Evolutionary conservation across 2,888 invertebrate species (phyloP).

Genomic region (Campoplex capitator): DNA sequence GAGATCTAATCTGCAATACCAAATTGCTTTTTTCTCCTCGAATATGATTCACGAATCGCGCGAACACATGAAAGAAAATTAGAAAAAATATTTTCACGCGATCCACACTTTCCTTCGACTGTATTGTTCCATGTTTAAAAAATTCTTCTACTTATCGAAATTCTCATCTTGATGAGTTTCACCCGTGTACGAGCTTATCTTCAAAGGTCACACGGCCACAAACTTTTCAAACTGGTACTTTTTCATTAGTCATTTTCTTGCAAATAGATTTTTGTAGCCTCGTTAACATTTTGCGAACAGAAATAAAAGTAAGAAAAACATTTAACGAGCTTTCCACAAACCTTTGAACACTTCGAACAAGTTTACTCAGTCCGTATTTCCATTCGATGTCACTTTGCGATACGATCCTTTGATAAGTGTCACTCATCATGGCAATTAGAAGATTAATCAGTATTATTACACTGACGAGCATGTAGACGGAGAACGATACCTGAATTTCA

Average conservation of each 20-base stretch:
- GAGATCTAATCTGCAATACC: neutral
- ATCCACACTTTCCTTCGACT: neutral
- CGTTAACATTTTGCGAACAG: neutral
- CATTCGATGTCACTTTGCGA: constrained; percentile 92
- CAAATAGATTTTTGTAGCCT: neutral
- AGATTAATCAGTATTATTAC: constrained; percentile 99
- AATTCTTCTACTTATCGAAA: constrained; percentile 37
- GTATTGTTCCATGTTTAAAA: neutral
- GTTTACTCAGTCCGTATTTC: constrained; percentile 91
- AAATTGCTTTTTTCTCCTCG: neutral
- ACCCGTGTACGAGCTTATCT: constrained; percentile 1
- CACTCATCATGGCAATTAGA: constrained; percentile 99
- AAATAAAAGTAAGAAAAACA: neutral
- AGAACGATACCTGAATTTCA: constrained; percentile 88
- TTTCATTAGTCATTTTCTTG: neutral
- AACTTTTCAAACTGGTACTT: neutral
- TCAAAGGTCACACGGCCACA: constrained; percentile 11
- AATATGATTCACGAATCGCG: neutral
- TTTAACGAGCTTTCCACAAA: constrained; percentile 68
- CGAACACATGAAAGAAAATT: neutral
- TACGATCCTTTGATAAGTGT: constrained; percentile 99
- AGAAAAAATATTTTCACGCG: constrained; percentile 22
- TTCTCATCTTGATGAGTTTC: constrained; percentile 46
- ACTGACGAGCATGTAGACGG: constrained; percentile 99
- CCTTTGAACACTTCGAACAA: constrained; percentile 91